Evolutionary conservation across 1,140 invertebrate species (phyloP).

Genomic region (Drosophila melanogaster): DNA sequence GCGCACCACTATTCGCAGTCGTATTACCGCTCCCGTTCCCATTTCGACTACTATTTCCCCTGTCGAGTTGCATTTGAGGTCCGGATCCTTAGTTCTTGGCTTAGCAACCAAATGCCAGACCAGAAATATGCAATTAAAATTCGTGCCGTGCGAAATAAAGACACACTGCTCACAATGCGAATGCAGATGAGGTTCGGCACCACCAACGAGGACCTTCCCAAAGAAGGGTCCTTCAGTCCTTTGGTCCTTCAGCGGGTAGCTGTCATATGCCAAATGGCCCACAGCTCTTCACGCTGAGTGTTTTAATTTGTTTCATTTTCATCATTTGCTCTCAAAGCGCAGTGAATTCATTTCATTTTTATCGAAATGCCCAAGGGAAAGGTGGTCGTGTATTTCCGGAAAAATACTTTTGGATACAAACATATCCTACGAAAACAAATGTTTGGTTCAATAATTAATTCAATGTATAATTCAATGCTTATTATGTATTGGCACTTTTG

Average conservation of each 20-base stretch:
- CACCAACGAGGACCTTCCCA: too few species aligned
- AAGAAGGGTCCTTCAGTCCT: neutral
- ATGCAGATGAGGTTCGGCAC: slow-evolving; percentile 3
- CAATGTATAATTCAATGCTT: neutral
- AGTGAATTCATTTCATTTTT: neutral
- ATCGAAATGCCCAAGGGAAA: neutral
- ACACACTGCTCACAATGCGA: neutral
- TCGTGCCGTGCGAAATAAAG: slow-evolving; percentile 4
- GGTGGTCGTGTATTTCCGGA: too few species aligned
- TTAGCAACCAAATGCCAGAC: slow-evolving; percentile 13
- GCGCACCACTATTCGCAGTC: neutral
- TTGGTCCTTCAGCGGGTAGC: too few species aligned
- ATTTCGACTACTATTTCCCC: neutral
- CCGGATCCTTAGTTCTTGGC: neutral
- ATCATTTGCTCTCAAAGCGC: slow-evolving; percentile 12
- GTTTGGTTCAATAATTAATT: too few species aligned
- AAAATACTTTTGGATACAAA: too few species aligned
- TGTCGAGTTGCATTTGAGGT: neutral
- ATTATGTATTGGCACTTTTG: neutral
- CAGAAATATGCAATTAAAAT: slow-evolving; percentile 49
- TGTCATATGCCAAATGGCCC: slow-evolving; percentile 1
- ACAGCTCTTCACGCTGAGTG: slow-evolving; percentile 5
- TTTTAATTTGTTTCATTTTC: slow-evolving; percentile 45
- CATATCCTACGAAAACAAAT: too few species aligned
- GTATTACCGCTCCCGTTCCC: neutral